Conservation (phyloP, 2,797 vertebrate genomes). For the Lutjanus campechanus region DNA sequence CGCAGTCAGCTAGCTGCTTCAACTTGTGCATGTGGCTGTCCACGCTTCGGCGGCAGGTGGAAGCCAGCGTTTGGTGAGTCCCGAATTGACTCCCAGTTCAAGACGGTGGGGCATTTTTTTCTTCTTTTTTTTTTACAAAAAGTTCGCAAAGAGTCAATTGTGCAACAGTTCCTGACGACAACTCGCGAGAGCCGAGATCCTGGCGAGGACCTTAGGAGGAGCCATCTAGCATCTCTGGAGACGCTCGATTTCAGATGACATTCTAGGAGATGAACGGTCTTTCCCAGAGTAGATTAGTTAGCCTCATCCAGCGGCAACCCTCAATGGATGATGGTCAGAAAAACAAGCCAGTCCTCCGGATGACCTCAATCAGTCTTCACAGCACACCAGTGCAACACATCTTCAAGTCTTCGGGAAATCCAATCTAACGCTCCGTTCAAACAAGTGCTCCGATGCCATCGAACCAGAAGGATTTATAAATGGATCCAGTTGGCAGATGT, state of each 20-base stretch:
- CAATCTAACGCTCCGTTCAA: conserved; percentile 57
- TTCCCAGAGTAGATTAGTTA: conserved; percentile 69
- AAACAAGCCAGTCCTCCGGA: conserved; percentile 47
- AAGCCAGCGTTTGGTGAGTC: conserved; percentile 60
- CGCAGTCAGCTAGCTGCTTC: conserved; percentile 84
- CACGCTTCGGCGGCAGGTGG: conserved; percentile 30
- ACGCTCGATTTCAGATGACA: conserved; percentile 38
- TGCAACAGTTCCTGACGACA: conserved; percentile 73
- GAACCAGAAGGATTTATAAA: conserved; percentile 60
- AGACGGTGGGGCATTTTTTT: conserved; percentile 23
- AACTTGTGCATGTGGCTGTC: conserved; percentile 76
- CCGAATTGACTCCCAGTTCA: conserved; percentile 53
- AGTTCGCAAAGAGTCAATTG: conserved; percentile 78
- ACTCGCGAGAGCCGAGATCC: conserved; percentile 50
- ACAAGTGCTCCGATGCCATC: conserved; percentile 53
- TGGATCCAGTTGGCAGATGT: conserved; percentile 59
- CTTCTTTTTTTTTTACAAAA: conserved; percentile 68
- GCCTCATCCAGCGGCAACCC: conserved; percentile 52
- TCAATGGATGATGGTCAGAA: conserved; percentile 58
- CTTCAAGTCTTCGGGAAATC: conserved; percentile 59
- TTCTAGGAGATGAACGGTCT: conserved; percentile 55
- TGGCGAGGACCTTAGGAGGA: conserved; percentile 28
- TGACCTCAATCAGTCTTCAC: conserved; percentile 70
- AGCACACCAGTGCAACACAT: conserved; percentile 48
- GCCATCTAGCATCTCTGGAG: conserved; percentile 40